Conservation (phyloP, 2,888 invertebrate genomes). For the Leptogaster cylindrica region DNA sequence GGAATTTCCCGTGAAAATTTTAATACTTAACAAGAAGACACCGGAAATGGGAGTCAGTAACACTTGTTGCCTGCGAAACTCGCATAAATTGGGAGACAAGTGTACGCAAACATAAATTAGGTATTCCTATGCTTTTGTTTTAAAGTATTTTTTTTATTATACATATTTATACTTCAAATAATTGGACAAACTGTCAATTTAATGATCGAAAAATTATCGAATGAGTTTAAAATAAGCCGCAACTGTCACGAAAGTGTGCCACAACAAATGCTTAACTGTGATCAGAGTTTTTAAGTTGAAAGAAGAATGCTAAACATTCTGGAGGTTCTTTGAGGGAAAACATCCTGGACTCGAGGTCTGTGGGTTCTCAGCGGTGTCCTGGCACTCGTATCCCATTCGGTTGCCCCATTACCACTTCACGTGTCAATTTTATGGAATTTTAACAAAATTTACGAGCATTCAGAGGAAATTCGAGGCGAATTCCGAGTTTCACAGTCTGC, state of each 20-base stretch:
- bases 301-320: constrained; percentile 11
- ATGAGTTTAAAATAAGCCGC: constrained; percentile 19
- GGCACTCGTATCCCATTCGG: neutral
- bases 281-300: too few species aligned
- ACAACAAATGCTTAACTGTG: constrained; percentile 17
- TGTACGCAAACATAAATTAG: too few species aligned
- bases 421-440: constrained; percentile 48
- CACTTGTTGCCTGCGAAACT: too few species aligned
- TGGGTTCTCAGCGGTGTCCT: neutral
- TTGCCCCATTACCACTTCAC: constrained; percentile 45
- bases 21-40: too few species aligned
- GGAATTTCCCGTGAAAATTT: too few species aligned
- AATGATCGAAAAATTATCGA: too few species aligned
- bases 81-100: too few species aligned
- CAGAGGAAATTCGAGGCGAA: constrained; percentile 31
- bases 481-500: neutral
- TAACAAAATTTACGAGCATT: constrained; percentile 43
- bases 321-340: constrained; percentile 13
- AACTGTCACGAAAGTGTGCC: constrained; percentile 36
- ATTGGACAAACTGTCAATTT: too few species aligned
- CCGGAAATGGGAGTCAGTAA: too few species aligned
- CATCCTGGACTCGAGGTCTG: constrained; percentile 1
- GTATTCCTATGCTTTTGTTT: too few species aligned
- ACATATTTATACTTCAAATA: too few species aligned
- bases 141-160: too few species aligned